Conservation (phyloP, 2,888 invertebrate genomes). For the Sycophila texana region DNA sequence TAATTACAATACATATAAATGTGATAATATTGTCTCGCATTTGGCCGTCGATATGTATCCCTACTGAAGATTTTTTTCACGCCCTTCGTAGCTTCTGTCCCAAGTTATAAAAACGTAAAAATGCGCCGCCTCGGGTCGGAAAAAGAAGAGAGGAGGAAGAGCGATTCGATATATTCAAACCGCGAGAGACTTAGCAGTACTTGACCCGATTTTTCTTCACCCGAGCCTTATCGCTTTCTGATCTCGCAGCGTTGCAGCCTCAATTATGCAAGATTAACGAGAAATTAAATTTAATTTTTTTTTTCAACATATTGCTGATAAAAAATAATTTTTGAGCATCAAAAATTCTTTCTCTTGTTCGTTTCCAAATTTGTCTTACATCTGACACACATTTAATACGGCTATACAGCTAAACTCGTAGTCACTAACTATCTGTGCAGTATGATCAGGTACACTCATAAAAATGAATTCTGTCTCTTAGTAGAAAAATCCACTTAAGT, state of each 20-base stretch:
- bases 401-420: too few relatives aligned
- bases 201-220: conserved; percentile 45
- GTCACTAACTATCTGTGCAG: too few relatives aligned
- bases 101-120: too few relatives aligned
- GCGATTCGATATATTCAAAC: conserved; percentile 34
- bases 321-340: neutral
- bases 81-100: too few relatives aligned
- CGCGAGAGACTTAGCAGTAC: conserved; percentile 28
- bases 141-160: neutral
- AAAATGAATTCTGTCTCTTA: too few relatives aligned
- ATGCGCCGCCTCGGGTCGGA: too few relatives aligned
- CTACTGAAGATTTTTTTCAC: too few relatives aligned
- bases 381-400: neutral
- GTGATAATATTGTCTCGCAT: too few relatives aligned
- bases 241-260: conserved; percentile 23
- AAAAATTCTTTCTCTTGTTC: neutral
- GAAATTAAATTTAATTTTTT: conserved; percentile 18
- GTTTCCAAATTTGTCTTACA: neutral
- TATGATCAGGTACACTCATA: too few relatives aligned
- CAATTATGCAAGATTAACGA: conserved; percentile 29
- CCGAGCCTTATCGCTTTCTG: conserved; percentile 34
- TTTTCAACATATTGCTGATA: neutral
- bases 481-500: too few relatives aligned
- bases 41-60: too few relatives aligned
- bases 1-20: too few relatives aligned